Evolutionary conservation across 2,888 invertebrate species (phyloP).

Genomic region (Trichacis sp.): DNA sequence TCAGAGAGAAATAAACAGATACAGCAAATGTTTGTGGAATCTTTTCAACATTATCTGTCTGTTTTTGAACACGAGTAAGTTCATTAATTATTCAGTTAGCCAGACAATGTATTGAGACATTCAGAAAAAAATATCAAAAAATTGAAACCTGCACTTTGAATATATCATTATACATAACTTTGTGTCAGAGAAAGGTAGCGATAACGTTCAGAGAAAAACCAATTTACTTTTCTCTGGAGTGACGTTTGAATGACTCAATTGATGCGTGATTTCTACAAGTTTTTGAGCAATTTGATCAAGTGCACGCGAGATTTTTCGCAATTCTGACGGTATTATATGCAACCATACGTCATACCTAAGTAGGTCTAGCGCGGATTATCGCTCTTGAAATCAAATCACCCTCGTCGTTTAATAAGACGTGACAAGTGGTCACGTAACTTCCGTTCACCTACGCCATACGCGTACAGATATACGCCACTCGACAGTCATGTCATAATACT

Average conservation of each 20-base stretch:
- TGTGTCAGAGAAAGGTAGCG: no score
- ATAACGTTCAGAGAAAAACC: background rate
- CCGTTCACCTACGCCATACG: constrained; percentile 21
- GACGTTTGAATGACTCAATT: constrained; percentile 4
- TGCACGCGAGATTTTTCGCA: constrained; percentile 29
- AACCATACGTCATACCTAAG: constrained; percentile 52
- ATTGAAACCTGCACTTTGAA: no score
- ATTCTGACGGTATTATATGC: constrained; percentile 19
- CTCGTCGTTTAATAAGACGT: constrained; percentile 63
- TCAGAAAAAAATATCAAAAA: no score
- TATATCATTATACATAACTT: no score
- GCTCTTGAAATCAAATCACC: constrained; percentile 53
- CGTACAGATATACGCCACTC: constrained; percentile 25
- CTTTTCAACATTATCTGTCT: no score
- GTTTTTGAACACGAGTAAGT: no score
- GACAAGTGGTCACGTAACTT: constrained; percentile 63
- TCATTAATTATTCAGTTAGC: no score
- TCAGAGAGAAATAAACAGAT: background rate
- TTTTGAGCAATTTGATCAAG: constrained; percentile 27
- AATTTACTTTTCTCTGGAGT: background rate
- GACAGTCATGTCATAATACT: constrained; percentile 33
- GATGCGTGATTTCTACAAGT: constrained; percentile 23
- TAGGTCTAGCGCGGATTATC: constrained; percentile 51
- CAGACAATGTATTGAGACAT: no score
- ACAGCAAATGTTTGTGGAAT: no score